Percentiles rank a stretch among this genome's conserved stretches.
Evolutionary conservation across 1,140 invertebrate species (phyloP).

Genomic region (Drosophila persimilis): DNA sequence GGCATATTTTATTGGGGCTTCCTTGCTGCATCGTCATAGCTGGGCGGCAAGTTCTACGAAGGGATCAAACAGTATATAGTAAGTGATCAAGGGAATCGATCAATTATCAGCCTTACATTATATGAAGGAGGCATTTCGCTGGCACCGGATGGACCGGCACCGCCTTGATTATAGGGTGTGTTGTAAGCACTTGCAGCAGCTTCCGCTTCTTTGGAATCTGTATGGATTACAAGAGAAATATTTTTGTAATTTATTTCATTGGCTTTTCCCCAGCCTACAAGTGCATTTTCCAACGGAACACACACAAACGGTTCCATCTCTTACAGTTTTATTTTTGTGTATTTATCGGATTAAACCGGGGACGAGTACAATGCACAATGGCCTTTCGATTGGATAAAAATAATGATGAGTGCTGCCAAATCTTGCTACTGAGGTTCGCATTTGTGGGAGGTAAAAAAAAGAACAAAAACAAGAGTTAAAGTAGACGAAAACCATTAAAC

Average conservation of each 20-base stretch:
- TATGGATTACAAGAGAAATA: constrained; percentile 13
- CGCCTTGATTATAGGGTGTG: constrained; percentile 80
- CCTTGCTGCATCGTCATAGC: constrained; percentile 86
- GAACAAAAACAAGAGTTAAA: constrained; percentile 44
- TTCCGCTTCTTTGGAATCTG: constrained; percentile 94
- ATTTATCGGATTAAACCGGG: constrained; percentile 66
- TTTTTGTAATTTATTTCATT: background rate
- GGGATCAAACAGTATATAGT: background rate
- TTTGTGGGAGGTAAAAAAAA: constrained; percentile 34
- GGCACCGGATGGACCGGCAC: constrained; percentile 83
- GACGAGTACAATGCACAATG: constrained; percentile 66
- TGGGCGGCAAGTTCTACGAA: constrained; percentile 89
- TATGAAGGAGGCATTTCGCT: constrained; percentile 94
- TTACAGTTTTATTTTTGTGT: constrained; percentile 49
- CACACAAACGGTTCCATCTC: constrained; percentile 9
- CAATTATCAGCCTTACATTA: constrained; percentile 86
- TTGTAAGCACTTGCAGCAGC: constrained; percentile 94
- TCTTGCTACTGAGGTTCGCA: constrained; percentile 66
- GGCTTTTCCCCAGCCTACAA: no score
- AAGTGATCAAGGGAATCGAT: background rate
- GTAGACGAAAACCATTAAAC: constrained; percentile 45
- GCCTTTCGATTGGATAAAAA: constrained; percentile 71
- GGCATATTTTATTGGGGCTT: constrained; percentile 84
- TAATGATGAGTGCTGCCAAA: constrained; percentile 79
- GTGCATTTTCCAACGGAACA: background rate